These are phyloP conservation scores for Ormia ochracea DNA, from an alignment of 2,888 invertebrate genomes.

Conservation along the genomic window DNA sequence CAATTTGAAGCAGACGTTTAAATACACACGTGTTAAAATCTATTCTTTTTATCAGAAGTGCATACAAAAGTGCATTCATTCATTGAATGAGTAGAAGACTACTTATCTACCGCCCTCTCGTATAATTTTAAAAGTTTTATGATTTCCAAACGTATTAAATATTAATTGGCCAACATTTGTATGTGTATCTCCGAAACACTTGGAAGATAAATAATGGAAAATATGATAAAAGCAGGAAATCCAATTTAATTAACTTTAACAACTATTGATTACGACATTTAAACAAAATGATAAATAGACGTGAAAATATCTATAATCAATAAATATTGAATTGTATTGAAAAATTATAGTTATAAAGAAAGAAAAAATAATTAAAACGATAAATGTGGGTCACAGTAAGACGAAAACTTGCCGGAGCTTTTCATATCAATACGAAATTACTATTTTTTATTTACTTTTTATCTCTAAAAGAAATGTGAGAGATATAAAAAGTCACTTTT, in stretches of 20 bases:
- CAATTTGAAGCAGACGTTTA: neutral
- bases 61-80: neutral
- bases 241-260: neutral
- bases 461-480: too few relatives aligned
- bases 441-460: too few relatives aligned
- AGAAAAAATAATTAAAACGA: slow-evolving; percentile 40
- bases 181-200: slow-evolving; percentile 24
- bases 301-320: slow-evolving; percentile 29
- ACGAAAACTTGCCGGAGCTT: neutral
- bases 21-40: neutral
- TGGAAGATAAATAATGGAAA: neutral
- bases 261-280: neutral
- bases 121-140: slow-evolving; percentile 6
- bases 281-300: neutral
- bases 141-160: slow-evolving; percentile 22
- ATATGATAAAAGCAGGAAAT: slow-evolving; percentile 6
- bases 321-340: slow-evolving; percentile 44
- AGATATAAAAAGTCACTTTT: neutral
- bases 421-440: neutral
- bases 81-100: neutral
- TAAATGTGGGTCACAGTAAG: slow-evolving; percentile 54
- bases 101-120: slow-evolving; percentile 41
- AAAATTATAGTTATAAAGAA: slow-evolving; percentile 38
- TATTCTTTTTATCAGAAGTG: neutral
- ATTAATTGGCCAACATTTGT: slow-evolving; percentile 53